Evolutionary conservation across 2,113 vertebrate species (phyloP).

Genomic region (Petaurus breviceps): DNA sequence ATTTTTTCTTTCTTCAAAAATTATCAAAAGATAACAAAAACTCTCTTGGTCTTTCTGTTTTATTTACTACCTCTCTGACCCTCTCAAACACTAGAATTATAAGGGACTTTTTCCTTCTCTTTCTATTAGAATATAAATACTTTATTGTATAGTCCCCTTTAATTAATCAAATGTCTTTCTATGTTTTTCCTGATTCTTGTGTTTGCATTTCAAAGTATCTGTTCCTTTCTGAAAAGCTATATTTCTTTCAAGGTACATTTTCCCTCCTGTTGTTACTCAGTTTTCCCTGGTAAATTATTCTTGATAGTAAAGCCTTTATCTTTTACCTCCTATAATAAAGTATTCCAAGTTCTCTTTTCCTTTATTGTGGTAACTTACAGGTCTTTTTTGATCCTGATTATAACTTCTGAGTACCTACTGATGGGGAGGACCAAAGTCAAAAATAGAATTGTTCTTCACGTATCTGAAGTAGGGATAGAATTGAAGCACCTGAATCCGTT

Average conservation of each 20-base stretch:
- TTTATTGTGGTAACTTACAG: no score
- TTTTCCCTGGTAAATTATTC: no score
- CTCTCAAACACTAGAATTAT: not conserved
- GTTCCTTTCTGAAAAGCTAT: no score
- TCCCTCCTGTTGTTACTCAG: no score
- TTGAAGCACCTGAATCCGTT: not conserved
- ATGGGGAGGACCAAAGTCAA: not conserved
- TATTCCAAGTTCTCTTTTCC: no score
- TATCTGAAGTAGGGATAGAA: not conserved
- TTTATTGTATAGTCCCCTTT: not conserved
- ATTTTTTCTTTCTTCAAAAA: not conserved
- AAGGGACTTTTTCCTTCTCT: not conserved
- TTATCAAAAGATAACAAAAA: not conserved
- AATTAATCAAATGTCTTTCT: not conserved
- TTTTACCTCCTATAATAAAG: no score
- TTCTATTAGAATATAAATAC: not conserved
- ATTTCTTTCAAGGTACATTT: no score
- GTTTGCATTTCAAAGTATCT: not conserved
- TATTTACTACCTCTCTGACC: not conserved
- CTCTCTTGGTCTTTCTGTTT: not conserved
- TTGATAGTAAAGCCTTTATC: no score
- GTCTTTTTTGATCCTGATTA: no score
- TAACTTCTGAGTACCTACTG: not conserved
- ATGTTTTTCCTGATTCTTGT: not conserved
- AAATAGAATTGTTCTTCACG: not conserved